A percentile compares a stretch with the other conserved stretches of the same genome.
Conservation (phyloP, 2,113 vertebrate species). For the Felis chaus region DNA sequence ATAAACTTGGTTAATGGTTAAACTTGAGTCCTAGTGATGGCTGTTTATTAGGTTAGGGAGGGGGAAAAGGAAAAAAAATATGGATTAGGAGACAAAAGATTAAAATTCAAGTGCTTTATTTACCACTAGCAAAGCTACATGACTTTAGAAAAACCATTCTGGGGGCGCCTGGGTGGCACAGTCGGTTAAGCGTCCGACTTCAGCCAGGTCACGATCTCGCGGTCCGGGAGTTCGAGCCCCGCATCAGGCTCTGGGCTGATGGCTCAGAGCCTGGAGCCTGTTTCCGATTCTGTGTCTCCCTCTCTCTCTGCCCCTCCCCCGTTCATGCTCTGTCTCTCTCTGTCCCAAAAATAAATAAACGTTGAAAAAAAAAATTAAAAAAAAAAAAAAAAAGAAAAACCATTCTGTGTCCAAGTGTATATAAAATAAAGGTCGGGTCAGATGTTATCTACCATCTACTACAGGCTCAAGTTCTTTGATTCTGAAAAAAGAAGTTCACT, state of each 20-base stretch:
- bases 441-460: not conserved
- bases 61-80: not conserved
- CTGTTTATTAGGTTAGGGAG: not conserved
- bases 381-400: not conserved
- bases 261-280: too few relatives aligned
- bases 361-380: too few relatives aligned
- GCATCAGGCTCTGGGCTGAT: too few relatives aligned
- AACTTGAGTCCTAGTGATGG: not conserved
- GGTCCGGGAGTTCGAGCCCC: too few relatives aligned
- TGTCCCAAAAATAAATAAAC: too few relatives aligned
- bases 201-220: too few relatives aligned
- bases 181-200: too few relatives aligned
- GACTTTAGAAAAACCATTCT: not conserved
- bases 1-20: not conserved
- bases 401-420: not conserved
- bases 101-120: not conserved
- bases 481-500: not conserved
- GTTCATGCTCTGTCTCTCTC: too few relatives aligned
- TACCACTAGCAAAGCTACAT: not conserved
- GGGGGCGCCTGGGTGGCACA: too few relatives aligned
- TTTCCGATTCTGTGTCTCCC: too few relatives aligned
- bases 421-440: not conserved
- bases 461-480: not conserved
- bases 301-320: too few relatives aligned
- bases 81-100: not conserved